A percentile compares a stretch with the other conserved stretches of the same genome.
Conservation (phyloP, 2,113 vertebrate genomes). For the Astur gentilis region DNA sequence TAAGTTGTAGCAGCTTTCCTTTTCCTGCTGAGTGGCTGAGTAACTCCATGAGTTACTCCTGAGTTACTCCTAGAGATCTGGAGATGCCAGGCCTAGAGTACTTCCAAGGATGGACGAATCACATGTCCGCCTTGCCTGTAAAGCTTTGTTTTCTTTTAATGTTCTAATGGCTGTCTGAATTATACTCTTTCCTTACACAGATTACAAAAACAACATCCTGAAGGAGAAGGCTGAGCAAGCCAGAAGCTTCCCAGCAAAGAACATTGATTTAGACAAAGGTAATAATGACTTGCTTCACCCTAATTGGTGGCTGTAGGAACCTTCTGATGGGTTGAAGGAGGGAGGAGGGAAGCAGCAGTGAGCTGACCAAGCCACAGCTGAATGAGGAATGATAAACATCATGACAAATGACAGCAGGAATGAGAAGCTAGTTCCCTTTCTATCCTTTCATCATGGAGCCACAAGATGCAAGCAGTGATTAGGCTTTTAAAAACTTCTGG, state of each 20-base stretch:
- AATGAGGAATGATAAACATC: neutral
- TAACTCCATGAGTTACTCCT: neutral
- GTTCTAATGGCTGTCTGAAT: neutral
- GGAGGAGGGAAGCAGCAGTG: neutral
- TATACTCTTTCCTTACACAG: slow-evolving; percentile 62
- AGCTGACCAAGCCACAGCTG: neutral
- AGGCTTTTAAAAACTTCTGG: neutral
- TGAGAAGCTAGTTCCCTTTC: neutral
- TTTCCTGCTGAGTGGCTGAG: neutral
- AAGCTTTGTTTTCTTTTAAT: neutral
- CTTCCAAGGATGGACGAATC: neutral
- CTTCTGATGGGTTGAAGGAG: neutral
- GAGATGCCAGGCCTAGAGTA: neutral
- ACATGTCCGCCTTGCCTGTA: neutral
- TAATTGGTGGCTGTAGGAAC: slow-evolving; percentile 7
- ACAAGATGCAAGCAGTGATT: slow-evolving; percentile 31
- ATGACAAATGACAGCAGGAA: neutral
- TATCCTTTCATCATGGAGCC: slow-evolving; percentile 42
- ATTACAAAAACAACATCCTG: slow-evolving; percentile 95
- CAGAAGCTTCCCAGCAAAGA: slow-evolving; percentile 78
- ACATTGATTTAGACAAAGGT: slow-evolving; percentile 92
- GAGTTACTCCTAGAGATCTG: neutral
- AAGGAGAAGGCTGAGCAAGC: slow-evolving; percentile 83
- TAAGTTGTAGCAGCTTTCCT: neutral
- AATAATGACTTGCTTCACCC: slow-evolving; percentile 13